Conservation (phyloP, 2,113 vertebrate genomes). For the Caloenas nicobarica region DNA sequence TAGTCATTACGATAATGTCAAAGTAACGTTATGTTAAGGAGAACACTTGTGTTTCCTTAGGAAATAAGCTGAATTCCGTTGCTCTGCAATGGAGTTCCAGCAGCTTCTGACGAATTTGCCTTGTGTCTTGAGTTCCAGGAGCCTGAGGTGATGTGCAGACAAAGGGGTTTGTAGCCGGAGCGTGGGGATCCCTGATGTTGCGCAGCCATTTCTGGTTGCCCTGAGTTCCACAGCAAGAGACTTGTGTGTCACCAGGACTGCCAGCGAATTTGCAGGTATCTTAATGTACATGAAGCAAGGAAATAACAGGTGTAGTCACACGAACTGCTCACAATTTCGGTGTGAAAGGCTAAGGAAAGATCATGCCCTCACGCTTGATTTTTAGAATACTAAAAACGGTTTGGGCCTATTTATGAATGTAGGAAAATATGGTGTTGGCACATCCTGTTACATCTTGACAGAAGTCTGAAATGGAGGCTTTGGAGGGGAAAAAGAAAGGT, state of each 20-base stretch:
- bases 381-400: background rate
- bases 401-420: background rate
- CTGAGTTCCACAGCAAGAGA: background rate
- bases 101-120: background rate
- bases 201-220: background rate
- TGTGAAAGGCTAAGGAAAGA: background rate
- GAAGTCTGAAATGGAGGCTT: rapidly evolving
- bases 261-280: background rate
- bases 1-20: background rate
- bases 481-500: background rate
- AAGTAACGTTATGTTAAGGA: background rate
- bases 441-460: background rate
- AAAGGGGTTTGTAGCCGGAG: background rate
- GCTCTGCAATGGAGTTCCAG: background rate
- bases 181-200: background rate
- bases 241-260: background rate
- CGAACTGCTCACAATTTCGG: background rate
- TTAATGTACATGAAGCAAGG: background rate
- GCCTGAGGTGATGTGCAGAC: background rate
- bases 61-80: background rate
- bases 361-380: rapidly evolving
- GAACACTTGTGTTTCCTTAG: background rate
- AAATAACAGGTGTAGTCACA: background rate
- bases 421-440: rapidly evolving
- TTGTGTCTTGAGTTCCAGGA: background rate